phyloP scores from a whole-genome alignment of 2,113 vertebrate species.

The Amazona vittata region DNA sequence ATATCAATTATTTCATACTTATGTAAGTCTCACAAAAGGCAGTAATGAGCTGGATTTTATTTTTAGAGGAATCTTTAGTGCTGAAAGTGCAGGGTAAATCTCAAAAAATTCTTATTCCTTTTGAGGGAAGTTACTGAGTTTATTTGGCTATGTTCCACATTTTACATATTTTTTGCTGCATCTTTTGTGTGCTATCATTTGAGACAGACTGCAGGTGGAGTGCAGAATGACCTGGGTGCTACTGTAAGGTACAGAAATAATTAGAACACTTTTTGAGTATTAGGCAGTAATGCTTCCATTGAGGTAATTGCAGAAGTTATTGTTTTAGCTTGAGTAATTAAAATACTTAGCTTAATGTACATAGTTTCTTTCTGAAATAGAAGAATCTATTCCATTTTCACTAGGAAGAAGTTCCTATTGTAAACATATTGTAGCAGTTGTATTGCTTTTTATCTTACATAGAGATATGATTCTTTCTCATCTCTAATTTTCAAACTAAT shows the following conservation, averaged over 20 bases:
- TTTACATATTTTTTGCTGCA: neutral
- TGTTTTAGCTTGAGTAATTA: neutral
- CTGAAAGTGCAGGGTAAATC: neutral
- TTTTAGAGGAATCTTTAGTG: neutral
- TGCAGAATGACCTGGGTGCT: neutral
- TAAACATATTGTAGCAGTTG: neutral
- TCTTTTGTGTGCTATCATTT: neutral
- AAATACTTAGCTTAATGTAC: neutral
- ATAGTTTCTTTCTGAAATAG: neutral
- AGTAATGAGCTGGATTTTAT: neutral
- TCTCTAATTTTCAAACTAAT: neutral
- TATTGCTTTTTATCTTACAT: neutral
- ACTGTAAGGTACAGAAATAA: neutral
- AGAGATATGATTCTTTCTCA: neutral
- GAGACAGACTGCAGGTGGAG: neutral
- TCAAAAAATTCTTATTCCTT: neutral
- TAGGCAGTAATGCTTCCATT: neutral
- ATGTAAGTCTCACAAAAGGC: neutral
- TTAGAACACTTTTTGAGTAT: neutral
- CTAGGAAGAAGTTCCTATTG: neutral
- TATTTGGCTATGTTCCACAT: neutral
- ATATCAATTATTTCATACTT: neutral
- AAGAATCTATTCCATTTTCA: neutral
- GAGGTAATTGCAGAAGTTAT: neutral
- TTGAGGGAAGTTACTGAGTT: neutral